Conservation (phyloP, 2,113 vertebrate species). For the Sarotherodon lohbergeri region DNA sequence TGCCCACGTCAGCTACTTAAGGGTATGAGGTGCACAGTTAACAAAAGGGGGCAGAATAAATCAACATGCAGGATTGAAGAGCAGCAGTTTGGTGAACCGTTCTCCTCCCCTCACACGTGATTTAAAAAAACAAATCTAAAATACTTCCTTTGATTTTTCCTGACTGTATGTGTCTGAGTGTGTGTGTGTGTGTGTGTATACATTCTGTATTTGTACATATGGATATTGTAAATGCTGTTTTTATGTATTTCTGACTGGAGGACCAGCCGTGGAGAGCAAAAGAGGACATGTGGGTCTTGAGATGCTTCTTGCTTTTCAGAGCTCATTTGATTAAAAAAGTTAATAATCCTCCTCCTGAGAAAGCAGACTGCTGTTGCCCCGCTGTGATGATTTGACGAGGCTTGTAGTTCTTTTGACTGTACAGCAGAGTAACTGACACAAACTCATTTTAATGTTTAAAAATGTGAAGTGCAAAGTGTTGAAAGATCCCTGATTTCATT, state of each 20-base stretch:
- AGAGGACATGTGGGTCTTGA: neutral
- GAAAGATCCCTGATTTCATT: neutral
- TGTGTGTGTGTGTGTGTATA: neutral
- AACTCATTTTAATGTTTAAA: neutral
- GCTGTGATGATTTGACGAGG: neutral
- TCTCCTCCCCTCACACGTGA: neutral
- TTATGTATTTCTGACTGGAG: constrained; percentile 51
- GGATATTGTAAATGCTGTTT: constrained; percentile 70
- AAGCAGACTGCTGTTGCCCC: neutral
- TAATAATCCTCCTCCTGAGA: neutral
- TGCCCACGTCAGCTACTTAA: neutral
- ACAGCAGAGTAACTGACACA: neutral
- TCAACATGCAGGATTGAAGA: neutral
- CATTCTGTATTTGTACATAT: constrained; percentile 69
- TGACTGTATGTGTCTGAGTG: neutral
- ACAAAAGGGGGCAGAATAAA: neutral
- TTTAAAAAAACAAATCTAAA: neutral
- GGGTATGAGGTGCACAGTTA: neutral
- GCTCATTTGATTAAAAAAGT: neutral
- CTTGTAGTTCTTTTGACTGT: neutral
- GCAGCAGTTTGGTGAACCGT: neutral
- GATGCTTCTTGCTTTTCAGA: constrained; percentile 14
- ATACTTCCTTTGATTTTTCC: neutral
- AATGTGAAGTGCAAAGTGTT: neutral
- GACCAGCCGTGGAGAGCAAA: neutral